Percentiles rank a stretch among this genome's conserved stretches.
These are phyloP conservation scores for Zygogramma bicolorata DNA, from an alignment of 2,888 invertebrate species.

Conservation along the genomic window DNA sequence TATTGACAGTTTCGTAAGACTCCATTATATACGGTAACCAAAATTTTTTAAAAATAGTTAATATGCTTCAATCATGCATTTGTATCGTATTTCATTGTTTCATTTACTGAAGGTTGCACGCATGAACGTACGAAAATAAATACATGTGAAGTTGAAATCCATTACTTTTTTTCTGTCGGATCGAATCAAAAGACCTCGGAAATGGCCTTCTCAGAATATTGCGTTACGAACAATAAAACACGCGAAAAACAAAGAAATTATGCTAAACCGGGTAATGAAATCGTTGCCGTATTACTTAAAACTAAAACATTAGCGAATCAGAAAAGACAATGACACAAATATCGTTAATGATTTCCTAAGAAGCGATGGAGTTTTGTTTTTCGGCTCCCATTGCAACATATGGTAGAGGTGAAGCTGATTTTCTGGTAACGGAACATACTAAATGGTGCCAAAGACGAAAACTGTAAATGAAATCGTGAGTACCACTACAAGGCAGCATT, in stretches of 20 bases:
- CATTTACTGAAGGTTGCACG: no score
- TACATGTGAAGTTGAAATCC: no score
- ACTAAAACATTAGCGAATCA: not conserved
- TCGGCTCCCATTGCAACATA: not conserved
- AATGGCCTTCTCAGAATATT: not conserved
- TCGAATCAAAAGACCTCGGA: not conserved
- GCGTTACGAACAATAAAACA: not conserved
- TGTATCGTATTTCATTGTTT: no score
- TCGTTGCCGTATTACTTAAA: not conserved
- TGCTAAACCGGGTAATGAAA: not conserved
- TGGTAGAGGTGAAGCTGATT: not conserved
- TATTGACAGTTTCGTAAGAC: no score
- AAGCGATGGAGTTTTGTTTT: not conserved
- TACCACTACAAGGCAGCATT: not conserved
- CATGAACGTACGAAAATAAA: no score
- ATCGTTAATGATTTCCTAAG: not conserved
- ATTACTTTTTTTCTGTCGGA: not conserved
- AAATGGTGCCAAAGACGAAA: not conserved
- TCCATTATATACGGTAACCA: no score
- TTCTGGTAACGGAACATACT: not conserved
- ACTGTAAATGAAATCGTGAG: not conserved
- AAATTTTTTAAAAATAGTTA: no score
- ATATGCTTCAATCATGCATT: no score
- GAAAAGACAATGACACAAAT: slow-evolving; percentile 1
- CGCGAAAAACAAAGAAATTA: not conserved